These are phyloP conservation scores for Sinonovacula constricta DNA, from an alignment of 1,140 invertebrate species.

Conservation along the genomic window DNA sequence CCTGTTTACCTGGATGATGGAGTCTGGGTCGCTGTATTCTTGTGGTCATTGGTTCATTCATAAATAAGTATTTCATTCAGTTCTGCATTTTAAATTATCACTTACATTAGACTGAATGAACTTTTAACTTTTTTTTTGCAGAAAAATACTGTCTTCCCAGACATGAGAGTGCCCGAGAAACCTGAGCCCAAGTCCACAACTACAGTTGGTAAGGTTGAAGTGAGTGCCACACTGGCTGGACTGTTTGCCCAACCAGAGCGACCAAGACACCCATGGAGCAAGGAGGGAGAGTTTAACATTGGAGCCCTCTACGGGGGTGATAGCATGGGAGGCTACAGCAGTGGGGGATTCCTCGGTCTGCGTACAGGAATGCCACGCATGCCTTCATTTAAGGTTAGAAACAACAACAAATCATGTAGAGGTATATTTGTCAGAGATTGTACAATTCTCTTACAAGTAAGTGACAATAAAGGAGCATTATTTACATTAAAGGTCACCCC, in stretches of 20 bases:
- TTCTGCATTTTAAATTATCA: too few species aligned
- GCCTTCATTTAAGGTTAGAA: conserved; percentile 91
- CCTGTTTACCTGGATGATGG: too few species aligned
- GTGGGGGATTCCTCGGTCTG: conserved; percentile 85
- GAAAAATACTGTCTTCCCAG: conserved; percentile 40
- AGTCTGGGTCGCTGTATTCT: too few species aligned
- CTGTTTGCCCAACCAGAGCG: conserved; percentile 75
- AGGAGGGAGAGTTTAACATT: conserved; percentile 68
- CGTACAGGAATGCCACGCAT: conserved; percentile 95
- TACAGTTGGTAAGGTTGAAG: conserved; percentile 61
- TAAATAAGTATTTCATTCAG: too few species aligned
- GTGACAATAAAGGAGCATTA: too few species aligned
- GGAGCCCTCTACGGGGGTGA: conserved; percentile 64
- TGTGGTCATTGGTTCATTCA: too few species aligned
- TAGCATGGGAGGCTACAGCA: conserved; percentile 73
- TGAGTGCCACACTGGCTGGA: conserved; percentile 72
- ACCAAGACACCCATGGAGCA: conserved; percentile 71
- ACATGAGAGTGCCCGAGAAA: conserved; percentile 39
- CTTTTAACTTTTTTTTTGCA: too few species aligned
- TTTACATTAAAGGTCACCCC: too few species aligned
- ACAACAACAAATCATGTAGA: not conserved
- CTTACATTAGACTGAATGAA: too few species aligned
- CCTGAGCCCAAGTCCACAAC: conserved; percentile 22
- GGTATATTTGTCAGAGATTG: not conserved
- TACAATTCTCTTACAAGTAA: too few species aligned